Conservation (phyloP, 2,797 vertebrate species). For the Simalia tracyae region DNA sequence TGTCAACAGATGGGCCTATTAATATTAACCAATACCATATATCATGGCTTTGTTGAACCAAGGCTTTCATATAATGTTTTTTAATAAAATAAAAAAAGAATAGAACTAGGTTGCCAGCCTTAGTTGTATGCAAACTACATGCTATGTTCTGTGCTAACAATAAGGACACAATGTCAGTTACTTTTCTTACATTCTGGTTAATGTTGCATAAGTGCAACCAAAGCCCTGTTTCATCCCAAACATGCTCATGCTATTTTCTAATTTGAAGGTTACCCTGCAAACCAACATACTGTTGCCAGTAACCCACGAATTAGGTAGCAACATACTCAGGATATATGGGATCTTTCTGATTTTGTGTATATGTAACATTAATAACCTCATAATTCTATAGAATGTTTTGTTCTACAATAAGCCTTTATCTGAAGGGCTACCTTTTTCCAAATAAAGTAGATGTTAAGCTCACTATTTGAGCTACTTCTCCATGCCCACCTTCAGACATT, state of each 20-base stretch:
- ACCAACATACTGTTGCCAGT: neutral
- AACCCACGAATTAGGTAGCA: neutral
- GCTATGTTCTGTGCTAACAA: neutral
- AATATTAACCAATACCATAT: neutral
- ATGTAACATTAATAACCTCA: neutral
- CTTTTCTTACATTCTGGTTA: neutral
- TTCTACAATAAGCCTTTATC: neutral
- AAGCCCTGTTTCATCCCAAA: neutral
- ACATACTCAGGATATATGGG: neutral
- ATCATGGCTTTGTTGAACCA: neutral
- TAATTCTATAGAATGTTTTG: neutral
- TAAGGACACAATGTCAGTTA: neutral
- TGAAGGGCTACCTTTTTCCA: neutral
- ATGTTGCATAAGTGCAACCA: neutral
- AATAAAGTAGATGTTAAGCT: neutral
- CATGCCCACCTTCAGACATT: neutral
- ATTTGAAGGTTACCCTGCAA: neutral
- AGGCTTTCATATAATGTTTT: neutral
- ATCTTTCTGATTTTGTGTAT: neutral
- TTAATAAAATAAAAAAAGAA: neutral
- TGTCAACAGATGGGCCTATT: neutral
- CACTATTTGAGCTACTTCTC: neutral
- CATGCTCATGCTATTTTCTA: neutral
- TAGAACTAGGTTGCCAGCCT: neutral
- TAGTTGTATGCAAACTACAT: neutral